Base-by-base conservation (phyloP, 1,140 invertebrate genomes). In the Pseudomyrmex dendroicus region DNA sequence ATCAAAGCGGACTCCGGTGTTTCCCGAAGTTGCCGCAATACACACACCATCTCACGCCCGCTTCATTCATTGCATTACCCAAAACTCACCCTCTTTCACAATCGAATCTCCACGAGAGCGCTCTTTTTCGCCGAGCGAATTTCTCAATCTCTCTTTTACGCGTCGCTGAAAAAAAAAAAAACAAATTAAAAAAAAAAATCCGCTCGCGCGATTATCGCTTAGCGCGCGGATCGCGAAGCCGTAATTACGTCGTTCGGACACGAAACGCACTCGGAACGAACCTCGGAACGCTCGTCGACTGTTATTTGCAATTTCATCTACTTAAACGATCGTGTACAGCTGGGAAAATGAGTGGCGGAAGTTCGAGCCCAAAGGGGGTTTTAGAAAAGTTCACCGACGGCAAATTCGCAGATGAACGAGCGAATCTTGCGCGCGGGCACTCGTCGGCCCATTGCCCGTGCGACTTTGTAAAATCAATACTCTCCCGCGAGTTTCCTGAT, bases 271-370 rank as follows among this genome's bases (percentile, higher is more conserved):
- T 35, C 35, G 35, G 35, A 35, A 25, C 25, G 25, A 35, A 35
- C 35, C 20, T 20, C 35, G 64, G 20, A 68, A 70, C 44, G 15
- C 15, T 80, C 22, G 54, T 46, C 76, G 66, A 59, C 54, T 8
- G 66, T 80, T 80, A 70, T 80, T 80, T 80, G 66, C 66, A 80
- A 80, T 80, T 80, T 44, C 76, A 80, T 80, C 76, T 80, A 80
- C 54, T 72, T 61, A 72, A 80, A 66, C 54, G 76, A 70, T 78
- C 64, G 44, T 72, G 66, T 80, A 80, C 35, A 72, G 50, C 13
- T 17, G 25, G 44, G 66, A 13, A 20, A 57, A 68, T n/a, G 17
- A 12, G n/a, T 15, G 13, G 44, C n/a, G n/a, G n/a, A 12, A 17
- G 35, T 12, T 64, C 46, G 20, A 56, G 48, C 64, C 25, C 13